These are phyloP conservation scores for Pseudomyrmex flavicornis DNA, from an alignment of 1,140 invertebrate genomes.

Conservation along the genomic window DNA sequence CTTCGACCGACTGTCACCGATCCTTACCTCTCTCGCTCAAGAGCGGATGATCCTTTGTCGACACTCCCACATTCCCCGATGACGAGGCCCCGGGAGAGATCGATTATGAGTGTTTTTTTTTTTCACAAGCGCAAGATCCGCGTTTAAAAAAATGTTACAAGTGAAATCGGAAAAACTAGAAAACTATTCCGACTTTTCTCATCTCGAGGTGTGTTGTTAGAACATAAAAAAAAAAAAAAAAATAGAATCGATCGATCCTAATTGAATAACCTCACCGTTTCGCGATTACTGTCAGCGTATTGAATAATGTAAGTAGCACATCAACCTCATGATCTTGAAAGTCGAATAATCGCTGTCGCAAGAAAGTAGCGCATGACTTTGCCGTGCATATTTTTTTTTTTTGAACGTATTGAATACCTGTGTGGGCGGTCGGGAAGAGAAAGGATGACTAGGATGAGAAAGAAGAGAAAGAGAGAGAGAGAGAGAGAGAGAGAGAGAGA, in stretches of 20 bases:
- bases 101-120: neutral
- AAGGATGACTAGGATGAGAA: slow-evolving; percentile 38
- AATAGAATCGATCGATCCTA: too few relatives aligned
- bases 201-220: too few relatives aligned
- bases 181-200: too few relatives aligned
- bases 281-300: neutral
- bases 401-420: slow-evolving; percentile 43
- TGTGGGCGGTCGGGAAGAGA: slow-evolving; percentile 64
- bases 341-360: slow-evolving; percentile 45
- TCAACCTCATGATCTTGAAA: slow-evolving; percentile 22
- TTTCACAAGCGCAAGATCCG: too few relatives aligned
- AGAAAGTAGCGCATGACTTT: slow-evolving; percentile 50
- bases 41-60: slow-evolving; percentile 76
- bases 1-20: slow-evolving; percentile 70
- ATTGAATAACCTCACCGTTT: neutral
- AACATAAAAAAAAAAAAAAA: too few relatives aligned
- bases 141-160: too few relatives aligned
- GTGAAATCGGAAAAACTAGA: too few relatives aligned
- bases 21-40: slow-evolving; percentile 64
- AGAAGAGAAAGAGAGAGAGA: neutral
- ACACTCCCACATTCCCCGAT: slow-evolving; percentile 84
- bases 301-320: neutral
- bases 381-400: slow-evolving; percentile 33
- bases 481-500: too few relatives aligned
- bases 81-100: slow-evolving; percentile 79